These are phyloP conservation scores for Glyphotaelius pellucidus DNA, from an alignment of 2,888 invertebrate species.

Conservation along the genomic window DNA sequence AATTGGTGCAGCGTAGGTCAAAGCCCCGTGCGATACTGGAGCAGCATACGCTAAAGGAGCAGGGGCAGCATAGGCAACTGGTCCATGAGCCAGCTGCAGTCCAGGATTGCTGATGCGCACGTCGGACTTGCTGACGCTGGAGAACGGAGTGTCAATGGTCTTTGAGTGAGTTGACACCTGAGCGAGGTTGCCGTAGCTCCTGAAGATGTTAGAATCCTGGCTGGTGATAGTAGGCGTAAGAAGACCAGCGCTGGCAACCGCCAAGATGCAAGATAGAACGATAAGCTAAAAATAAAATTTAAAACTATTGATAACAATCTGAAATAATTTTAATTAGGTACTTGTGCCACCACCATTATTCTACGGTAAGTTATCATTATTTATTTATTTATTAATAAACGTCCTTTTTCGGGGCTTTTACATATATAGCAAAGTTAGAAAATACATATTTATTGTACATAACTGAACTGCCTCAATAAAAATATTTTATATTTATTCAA, in stretches of 20 bases:
- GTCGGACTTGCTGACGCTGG: slow-evolving; percentile 83
- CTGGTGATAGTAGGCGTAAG: slow-evolving; percentile 70
- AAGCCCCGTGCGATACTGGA: slow-evolving; percentile 73
- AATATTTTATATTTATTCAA: no score
- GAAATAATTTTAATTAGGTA: not conserved
- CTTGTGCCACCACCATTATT: no score
- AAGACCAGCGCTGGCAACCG: slow-evolving; percentile 67
- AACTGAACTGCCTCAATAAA: no score
- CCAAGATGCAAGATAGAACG: slow-evolving; percentile 67
- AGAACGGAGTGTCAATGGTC: slow-evolving; percentile 84
- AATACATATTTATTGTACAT: no score
- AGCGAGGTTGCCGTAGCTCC: slow-evolving; percentile 75
- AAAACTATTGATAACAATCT: not conserved
- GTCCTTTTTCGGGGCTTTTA: no score
- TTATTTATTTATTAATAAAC: no score
- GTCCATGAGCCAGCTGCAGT: slow-evolving; percentile 74
- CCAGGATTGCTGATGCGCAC: slow-evolving; percentile 84
- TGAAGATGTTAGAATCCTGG: slow-evolving; percentile 73
- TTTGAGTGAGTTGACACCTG: slow-evolving; percentile 82
- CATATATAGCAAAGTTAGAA: no score
- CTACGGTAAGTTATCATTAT: no score
- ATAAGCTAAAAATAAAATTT: slow-evolving; percentile 65
- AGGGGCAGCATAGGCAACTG: slow-evolving; percentile 71
- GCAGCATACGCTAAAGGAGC: slow-evolving; percentile 76
- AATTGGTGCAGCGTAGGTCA: slow-evolving; percentile 69